Percentiles rank a stretch among this genome's conserved stretches.
Evolutionary conservation across 2,888 invertebrate species (phyloP).

Genomic region (Coelinius sp.): DNA sequence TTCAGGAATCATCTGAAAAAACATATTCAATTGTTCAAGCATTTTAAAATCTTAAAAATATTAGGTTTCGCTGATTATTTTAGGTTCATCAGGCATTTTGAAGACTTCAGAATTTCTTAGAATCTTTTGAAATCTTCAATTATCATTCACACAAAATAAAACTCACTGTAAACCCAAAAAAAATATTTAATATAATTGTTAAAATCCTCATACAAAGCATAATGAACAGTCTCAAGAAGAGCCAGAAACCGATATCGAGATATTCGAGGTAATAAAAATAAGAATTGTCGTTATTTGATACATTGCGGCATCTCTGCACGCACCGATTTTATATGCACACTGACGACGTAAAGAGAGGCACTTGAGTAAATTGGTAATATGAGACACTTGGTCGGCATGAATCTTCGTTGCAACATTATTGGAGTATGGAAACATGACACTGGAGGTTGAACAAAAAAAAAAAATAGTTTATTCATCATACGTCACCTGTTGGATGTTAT

Average conservation of each 20-base stretch:
- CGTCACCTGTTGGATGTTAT: background rate
- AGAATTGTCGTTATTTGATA: constrained; percentile 1
- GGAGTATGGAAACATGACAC: constrained; percentile 1
- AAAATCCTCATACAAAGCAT: background rate
- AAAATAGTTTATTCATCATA: background rate
- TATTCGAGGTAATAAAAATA: background rate
- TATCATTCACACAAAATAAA: too few relatives aligned
- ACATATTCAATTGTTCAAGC: too few relatives aligned
- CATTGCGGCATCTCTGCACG: constrained; percentile 2
- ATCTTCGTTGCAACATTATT: constrained; percentile 2
- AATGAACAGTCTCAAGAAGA: background rate
- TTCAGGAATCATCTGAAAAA: too few relatives aligned
- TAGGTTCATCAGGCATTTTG: too few relatives aligned
- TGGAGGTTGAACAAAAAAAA: background rate
- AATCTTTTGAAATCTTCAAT: too few relatives aligned
- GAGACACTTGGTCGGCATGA: constrained; percentile 7
- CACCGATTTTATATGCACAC: constrained; percentile 4
- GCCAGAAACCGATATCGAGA: background rate
- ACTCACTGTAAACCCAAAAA: background rate
- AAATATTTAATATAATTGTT: background rate
- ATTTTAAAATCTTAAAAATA: too few relatives aligned
- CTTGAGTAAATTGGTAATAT: constrained; percentile 3
- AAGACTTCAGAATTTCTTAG: too few relatives aligned
- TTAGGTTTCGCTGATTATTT: too few relatives aligned
- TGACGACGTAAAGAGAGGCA: background rate